Percentiles rank a stretch among this genome's conserved stretches.
Conservation (phyloP, 2,888 invertebrate genomes). For the Ectobius pallidus region DNA sequence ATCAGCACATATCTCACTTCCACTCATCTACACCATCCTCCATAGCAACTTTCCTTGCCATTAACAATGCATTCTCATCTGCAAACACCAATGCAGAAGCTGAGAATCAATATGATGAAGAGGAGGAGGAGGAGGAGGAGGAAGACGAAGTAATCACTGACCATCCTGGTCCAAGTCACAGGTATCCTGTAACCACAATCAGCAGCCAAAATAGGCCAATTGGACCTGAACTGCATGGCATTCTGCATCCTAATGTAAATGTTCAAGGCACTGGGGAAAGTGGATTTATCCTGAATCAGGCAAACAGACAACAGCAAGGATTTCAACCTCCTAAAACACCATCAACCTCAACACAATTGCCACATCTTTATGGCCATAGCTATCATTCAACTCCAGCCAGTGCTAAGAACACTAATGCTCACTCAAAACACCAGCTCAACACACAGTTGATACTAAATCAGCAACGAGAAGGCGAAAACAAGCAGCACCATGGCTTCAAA, state of each 20-base stretch:
- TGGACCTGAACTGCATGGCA: neutral
- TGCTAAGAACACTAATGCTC: slow-evolving; percentile 6
- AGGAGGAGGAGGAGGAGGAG: neutral
- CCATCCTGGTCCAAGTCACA: slow-evolving; percentile 7
- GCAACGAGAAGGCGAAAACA: slow-evolving; percentile 27
- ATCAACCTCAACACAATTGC: neutral
- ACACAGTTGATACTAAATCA: slow-evolving; percentile 34
- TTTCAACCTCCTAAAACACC: neutral
- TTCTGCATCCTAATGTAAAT: slow-evolving; percentile 13
- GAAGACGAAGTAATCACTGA: slow-evolving; percentile 1
- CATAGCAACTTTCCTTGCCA: slow-evolving; percentile 20
- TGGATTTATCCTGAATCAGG: slow-evolving; percentile 4
- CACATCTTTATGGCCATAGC: slow-evolving; percentile 5
- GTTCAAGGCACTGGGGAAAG: slow-evolving; percentile 22
- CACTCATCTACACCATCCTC: slow-evolving; percentile 27
- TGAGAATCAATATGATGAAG: slow-evolving; percentile 19
- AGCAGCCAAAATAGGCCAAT: slow-evolving; percentile 7
- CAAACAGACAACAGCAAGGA: neutral
- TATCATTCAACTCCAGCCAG: neutral
- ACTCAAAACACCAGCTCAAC: slow-evolving; percentile 28
- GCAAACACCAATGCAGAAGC: slow-evolving; percentile 7
- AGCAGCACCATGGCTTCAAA: slow-evolving; percentile 32
- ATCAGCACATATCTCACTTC: slow-evolving; percentile 10
- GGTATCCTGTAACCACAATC: slow-evolving; percentile 33
- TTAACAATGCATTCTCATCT: slow-evolving; percentile 24